Base-by-base conservation (phyloP, 2,797 vertebrate genomes). In the Pteronotus mesoamericanus region DNA sequence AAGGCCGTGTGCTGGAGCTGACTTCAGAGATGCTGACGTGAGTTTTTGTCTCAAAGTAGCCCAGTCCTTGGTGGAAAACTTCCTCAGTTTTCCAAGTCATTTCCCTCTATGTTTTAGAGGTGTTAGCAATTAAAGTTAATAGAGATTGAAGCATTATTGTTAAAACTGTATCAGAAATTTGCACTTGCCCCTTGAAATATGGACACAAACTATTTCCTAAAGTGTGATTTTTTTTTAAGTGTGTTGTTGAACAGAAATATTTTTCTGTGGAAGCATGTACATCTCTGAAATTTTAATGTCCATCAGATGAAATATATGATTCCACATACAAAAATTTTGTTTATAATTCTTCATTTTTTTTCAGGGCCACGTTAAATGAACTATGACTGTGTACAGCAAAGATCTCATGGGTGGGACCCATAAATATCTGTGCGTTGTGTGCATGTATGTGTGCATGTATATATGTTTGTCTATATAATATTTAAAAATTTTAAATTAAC, bases 201-300 rank as follows among this genome's bases (percentile, higher is more conserved):
- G 14, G 80, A 75, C 12, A 59, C 68, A 59, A 89, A 72, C 32
- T 64, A 84, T 72, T 90, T 42, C 48, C 86, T 18, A 18, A 89
- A 80, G 91, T 85, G 8, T 61, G 22, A 72, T 48, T 88, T 95
- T 78, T 78, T 94, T 55, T 94, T 29, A 93, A 82, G 66, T 48
- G 64, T 87, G 57, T 55, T 95, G 3, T 64, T 89, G 82, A 95
- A 91, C 15, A 77, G 85, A 84, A 80, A 51, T 48, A 46, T 78
- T 88, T 88, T 83, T 82, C 69, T 48, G 14, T 90, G 32, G 61
- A 51, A 94, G 86, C 34, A n/a, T n/a, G n/a, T n/a, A 85, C 15
- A 57, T 79, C 72, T 95, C 85, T 95, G 79, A 97, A 96, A 94
- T 87, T 79, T 94, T 94, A 96, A 94, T 82, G 72, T 85, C 64